These are phyloP conservation scores for Chondrilla cf. caribensis DNA, from an alignment of 37 sponge, comb jelly and placozoan genomes.

Conservation along the genomic window DNA sequence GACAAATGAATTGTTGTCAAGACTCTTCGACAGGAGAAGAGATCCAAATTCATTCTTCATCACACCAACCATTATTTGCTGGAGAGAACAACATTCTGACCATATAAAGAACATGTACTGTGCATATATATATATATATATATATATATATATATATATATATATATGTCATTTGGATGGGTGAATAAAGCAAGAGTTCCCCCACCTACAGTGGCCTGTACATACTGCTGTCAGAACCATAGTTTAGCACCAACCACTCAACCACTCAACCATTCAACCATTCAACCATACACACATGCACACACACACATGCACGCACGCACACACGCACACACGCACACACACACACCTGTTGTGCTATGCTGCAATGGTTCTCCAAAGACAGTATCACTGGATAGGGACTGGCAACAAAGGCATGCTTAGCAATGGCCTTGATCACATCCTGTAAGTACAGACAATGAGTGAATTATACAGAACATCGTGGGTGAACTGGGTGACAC, in stretches of 20 bases:
- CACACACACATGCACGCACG: constrained; percentile 9
- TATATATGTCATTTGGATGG: no score
- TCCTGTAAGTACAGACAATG: constrained; percentile 34
- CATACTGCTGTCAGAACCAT: no score
- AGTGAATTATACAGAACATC: neutral
- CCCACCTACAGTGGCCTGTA: no score
- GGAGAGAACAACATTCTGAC: neutral
- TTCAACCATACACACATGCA: neutral
- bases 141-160: neutral
- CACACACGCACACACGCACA: neutral
- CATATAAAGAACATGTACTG: neutral
- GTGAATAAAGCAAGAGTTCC: no score
- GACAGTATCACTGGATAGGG: constrained; percentile 72
- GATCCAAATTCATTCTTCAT: constrained; percentile 54
- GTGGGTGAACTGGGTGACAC: neutral
- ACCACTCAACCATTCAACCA: neutral
- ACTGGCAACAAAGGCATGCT: constrained; percentile 78
- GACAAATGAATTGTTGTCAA: neutral
- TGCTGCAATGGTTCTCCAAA: constrained; percentile 87
- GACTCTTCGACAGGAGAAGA: constrained; percentile 22
- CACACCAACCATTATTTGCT: constrained; percentile 44
- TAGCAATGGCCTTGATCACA: constrained; percentile 70
- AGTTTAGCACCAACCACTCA: no score
- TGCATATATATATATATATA: neutral
- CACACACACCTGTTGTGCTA: constrained; percentile 58